These are phyloP conservation scores for Chrysina gloriosa DNA, from an alignment of 2,888 invertebrate genomes.

Conservation along the genomic window DNA sequence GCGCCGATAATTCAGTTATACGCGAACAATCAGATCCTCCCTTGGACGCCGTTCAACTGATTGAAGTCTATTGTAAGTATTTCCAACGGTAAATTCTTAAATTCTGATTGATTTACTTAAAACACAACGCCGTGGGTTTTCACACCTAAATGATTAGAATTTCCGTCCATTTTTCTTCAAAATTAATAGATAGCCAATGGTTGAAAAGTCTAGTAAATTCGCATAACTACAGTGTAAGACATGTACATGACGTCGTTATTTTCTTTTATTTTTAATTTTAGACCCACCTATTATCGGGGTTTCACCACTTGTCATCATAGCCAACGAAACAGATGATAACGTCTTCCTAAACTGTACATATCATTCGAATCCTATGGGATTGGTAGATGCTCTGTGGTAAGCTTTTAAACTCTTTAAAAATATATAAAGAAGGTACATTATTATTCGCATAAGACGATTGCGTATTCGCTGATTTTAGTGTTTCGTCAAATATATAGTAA, in stretches of 20 bases:
- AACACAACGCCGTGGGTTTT: too few species aligned
- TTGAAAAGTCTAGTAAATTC: too few species aligned
- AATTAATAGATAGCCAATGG: too few species aligned
- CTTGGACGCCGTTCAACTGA: constrained; percentile 75
- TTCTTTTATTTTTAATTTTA: constrained; percentile 60
- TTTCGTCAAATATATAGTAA: too few species aligned
- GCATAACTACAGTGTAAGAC: too few species aligned
- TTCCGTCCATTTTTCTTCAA: too few species aligned
- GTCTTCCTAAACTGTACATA: constrained; percentile 81
- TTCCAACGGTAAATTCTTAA: too few species aligned
- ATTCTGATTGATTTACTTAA: background rate
- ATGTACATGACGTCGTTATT: background rate
- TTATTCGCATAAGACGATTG: too few species aligned
- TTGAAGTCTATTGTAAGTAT: constrained; percentile 91
- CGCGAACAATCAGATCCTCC: constrained; percentile 79
- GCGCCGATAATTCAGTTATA: constrained; percentile 84
- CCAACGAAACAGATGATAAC: constrained; percentile 81
- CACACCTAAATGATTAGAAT: too few species aligned
- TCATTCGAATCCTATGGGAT: constrained; percentile 86
- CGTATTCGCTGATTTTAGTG: too few species aligned
- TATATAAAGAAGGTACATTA: background rate
- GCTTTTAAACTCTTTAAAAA: constrained; percentile 51
- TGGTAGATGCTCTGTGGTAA: constrained; percentile 84
- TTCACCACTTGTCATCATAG: constrained; percentile 79
- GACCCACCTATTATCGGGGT: constrained; percentile 88